Base-by-base conservation (phyloP, 2,888 invertebrate genomes). In the Teinopalpus imperialis region DNA sequence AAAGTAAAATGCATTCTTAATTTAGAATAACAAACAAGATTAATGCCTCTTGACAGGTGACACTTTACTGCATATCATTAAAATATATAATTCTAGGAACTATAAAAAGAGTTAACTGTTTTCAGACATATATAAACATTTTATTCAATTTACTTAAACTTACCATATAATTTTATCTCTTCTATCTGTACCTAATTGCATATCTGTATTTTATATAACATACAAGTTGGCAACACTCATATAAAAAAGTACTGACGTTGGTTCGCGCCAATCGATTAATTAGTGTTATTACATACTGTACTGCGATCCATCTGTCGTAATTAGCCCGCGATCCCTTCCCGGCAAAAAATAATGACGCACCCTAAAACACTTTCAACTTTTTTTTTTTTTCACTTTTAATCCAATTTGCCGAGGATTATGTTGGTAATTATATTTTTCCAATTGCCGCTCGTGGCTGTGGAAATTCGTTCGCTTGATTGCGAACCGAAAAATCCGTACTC, bases 331-430 rank as follows among this genome's bases (percentile, higher is more conserved):
- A 79, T 78, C 83, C 83, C 79, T 82, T 74, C 65, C 77, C 76
- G 73, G 79, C 74, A 76, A 81, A 83, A 85, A 86, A 87, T 86
- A 87, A 87, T 87, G 86, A 86, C 86, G 85, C 75, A 67, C 86
- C 86, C 82, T 82, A 85, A 87, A 86, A 87, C 81, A 83, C 81
- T 87, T 86, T 83, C 73, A 73, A 68, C 68, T 81, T 83, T 82
- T 78, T 65, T 82, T 78, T 65, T 81, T 82, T 81, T 74, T 74
- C 79, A 81, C 86, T 87, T 87, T 89, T 89, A 89, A 89, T 89
- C 89, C 89, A 89, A 89, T 89, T 89, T 89, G 79, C 77, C 67
- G 80, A 69, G 89, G 89, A 89, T 89, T 89, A 89, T 89, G 81
- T 82, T 70, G 77, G 89, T 89, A 88, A 89, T 89, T 89, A 89